phyloP scores from a whole-genome alignment of 37 sponge, comb jelly and placozoan species.

The Aphrocallistes beatrix region DNA sequence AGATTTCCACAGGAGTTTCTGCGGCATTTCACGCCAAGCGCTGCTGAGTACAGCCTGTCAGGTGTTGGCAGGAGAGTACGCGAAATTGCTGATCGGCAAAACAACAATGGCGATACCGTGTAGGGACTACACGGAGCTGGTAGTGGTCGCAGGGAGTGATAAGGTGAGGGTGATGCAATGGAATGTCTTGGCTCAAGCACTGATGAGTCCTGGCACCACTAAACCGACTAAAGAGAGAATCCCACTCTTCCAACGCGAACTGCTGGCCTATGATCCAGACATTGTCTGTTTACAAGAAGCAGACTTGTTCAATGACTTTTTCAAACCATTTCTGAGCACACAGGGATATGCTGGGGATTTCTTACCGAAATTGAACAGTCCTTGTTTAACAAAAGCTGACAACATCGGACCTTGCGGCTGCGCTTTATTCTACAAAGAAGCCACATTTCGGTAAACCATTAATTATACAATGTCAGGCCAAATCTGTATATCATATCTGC shows the following conservation, averaged over 20 bases:
- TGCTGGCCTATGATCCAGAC: conserved; percentile 37
- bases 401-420: conserved; percentile 71
- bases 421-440: conserved; percentile 44
- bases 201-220: background rate
- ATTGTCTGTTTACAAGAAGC: conserved; percentile 59
- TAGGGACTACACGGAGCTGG: background rate
- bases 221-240: background rate
- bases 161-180: background rate
- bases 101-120: background rate
- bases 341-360: conserved; percentile 40
- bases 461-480: too few species aligned
- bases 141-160: background rate
- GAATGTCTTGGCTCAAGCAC: conserved; percentile 3
- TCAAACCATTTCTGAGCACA: conserved; percentile 30
- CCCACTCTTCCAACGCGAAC: conserved; percentile 24
- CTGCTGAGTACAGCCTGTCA: background rate
- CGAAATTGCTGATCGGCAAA: background rate
- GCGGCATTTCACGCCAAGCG: background rate
- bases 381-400: conserved; percentile 26
- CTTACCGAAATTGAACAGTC: conserved; percentile 33
- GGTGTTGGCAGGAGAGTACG: background rate
- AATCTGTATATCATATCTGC: too few species aligned
- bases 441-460: conserved; percentile 2
- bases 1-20: background rate
- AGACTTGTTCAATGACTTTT: conserved; percentile 50